phyloP scores from a whole-genome alignment of 1,140 invertebrate species.

The Pygmarrhopalites habei region DNA sequence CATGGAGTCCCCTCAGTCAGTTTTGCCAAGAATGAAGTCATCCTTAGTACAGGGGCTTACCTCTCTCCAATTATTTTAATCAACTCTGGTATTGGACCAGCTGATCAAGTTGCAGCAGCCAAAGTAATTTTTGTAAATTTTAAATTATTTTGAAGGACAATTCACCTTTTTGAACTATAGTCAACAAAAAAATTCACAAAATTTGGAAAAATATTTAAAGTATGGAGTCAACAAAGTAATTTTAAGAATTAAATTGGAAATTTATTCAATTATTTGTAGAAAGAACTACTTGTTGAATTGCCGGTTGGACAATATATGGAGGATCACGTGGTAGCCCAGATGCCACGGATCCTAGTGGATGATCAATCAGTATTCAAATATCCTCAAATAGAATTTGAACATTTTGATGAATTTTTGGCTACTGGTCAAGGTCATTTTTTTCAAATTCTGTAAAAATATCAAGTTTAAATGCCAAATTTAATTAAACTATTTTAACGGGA shows the following conservation, averaged over 20 bases:
- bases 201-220: no score
- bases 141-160: no score
- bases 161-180: no score
- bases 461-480: no score
- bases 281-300: not conserved
- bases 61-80: not conserved
- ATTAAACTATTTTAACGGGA: no score
- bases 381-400: not conserved
- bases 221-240: no score
- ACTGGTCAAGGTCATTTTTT: no score
- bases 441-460: no score
- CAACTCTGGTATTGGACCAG: not conserved
- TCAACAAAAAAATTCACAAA: no score
- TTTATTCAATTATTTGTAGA: no score
- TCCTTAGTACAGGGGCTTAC: not conserved
- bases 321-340: not conserved
- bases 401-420: no score
- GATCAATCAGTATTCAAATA: not conserved
- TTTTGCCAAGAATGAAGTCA: not conserved
- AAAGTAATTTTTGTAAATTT: not conserved
- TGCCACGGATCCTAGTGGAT: not conserved
- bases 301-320: constrained; percentile 10
- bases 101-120: not conserved
- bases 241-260: no score
- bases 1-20: not conserved